Evolutionary conservation across 1,140 invertebrate genomes (phyloP), one percentile per base, ranked within the genome.

Genomic region (Lineus longissimus): DNA sequence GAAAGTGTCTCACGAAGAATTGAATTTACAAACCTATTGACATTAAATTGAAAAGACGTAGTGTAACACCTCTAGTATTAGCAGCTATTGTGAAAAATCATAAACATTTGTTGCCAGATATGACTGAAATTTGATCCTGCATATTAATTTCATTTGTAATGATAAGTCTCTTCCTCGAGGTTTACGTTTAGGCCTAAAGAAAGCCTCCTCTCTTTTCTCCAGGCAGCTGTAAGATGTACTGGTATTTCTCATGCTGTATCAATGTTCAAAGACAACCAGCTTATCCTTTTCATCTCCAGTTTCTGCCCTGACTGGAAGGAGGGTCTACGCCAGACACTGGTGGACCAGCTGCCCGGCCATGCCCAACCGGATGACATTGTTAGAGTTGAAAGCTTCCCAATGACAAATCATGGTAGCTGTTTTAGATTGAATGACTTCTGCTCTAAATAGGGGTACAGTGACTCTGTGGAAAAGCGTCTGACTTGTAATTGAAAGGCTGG

Each of bases 381-480:
- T 25, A 68, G 80, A 65, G 71, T 87, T 17, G 68, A 83, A 23
- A 74, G 76, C 33, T 76, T 88, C 54, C 88, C 87, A 25, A 76
- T 86, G 25, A 87, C 84, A 61, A 65, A 71, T 64, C 86, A 89
- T 84, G 88, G 87, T 70, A 87, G 57, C 65, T 25, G 33, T 56
- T 58, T 47, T 36, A 0, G 7, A 27, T 27, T 25, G 45, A 19
- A 19, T 25, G 27, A n/a, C n/a, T n/a, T n/a, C n/a, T n/a, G n/a
- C 40, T 31, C 2, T 17, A 54, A 40, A n/a, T n/a, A 61, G 63
- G 55, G 57, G 40, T n/a, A 23, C n/a, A n/a, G 55, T 15, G 30
- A 2, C 13, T 11, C 11, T 19, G 22, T 11, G 4, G 6, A 22
- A 2, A n/a, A n/a, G n/a, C n/a, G n/a, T n/a, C n/a, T n/a, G n/a